Percentiles rank a stretch among this genome's conserved stretches.
These are phyloP conservation scores for Mongoloraphidia duomilia DNA, from an alignment of 2,888 invertebrate genomes.

Conservation along the genomic window DNA sequence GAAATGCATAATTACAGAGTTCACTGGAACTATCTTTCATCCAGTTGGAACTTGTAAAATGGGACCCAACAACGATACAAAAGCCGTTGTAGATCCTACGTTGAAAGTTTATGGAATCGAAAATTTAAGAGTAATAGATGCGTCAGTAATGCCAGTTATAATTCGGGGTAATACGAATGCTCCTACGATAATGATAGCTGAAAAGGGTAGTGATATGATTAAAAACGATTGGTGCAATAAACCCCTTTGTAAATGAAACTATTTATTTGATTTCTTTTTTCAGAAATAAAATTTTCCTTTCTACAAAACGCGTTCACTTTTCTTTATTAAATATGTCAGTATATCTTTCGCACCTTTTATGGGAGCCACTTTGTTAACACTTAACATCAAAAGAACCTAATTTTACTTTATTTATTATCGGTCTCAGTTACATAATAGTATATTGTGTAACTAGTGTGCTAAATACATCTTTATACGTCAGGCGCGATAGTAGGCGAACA, in stretches of 20 bases:
- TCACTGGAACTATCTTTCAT: neutral
- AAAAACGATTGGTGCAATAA: neutral
- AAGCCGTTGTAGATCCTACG: neutral
- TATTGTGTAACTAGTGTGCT: too few relatives aligned
- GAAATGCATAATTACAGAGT: neutral
- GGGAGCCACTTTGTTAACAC: too few relatives aligned
- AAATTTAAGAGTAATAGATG: neutral
- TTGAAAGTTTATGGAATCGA: neutral
- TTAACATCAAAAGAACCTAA: too few relatives aligned
- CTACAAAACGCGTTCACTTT: too few relatives aligned
- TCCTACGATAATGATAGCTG: neutral
- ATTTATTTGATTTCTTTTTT: too few relatives aligned
- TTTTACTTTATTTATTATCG: too few relatives aligned
- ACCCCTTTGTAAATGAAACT: neutral
- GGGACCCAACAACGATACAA: neutral
- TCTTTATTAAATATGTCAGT: too few relatives aligned
- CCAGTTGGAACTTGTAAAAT: slow-evolving; percentile 1
- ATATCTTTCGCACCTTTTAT: too few relatives aligned
- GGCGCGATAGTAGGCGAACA: too few relatives aligned
- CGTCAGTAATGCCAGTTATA: neutral
- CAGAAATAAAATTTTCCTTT: too few relatives aligned
- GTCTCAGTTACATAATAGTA: too few relatives aligned
- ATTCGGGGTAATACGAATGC: neutral
- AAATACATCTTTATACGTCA: too few relatives aligned
- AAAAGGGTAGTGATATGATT: slow-evolving; percentile 1